phyloP scores from a whole-genome alignment of 2,113 vertebrate genomes.

The Scolopax mira region DNA sequence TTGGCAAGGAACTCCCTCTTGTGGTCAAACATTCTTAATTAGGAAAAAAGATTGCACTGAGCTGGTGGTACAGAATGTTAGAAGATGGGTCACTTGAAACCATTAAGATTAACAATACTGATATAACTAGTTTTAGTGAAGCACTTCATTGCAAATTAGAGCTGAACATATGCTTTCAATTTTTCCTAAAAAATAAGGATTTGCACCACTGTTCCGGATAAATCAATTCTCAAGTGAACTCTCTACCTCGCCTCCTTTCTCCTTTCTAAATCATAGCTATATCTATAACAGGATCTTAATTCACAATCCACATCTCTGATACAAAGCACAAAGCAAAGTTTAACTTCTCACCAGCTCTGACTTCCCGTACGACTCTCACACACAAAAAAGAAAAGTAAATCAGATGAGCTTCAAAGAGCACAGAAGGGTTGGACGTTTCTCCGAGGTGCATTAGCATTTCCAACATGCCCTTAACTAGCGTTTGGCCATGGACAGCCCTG shows the following conservation, averaged over 20 bases:
- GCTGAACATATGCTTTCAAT: constrained; percentile 48
- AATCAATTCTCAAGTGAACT: constrained; percentile 11
- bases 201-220: constrained; percentile 13
- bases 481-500: background rate
- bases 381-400: background rate
- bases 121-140: constrained; percentile 59
- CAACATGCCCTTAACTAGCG: background rate
- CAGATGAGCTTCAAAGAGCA: background rate
- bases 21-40: constrained; percentile 83
- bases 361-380: background rate
- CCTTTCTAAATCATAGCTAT: background rate
- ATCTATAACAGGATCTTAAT: background rate
- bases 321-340: background rate
- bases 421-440: background rate
- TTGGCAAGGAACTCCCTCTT: constrained; percentile 98
- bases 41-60: constrained; percentile 22
- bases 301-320: background rate
- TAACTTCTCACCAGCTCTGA: background rate
- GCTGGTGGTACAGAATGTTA: constrained; percentile 41
- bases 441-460: background rate
- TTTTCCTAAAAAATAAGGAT: constrained; percentile 40
- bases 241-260: background rate
- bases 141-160: constrained; percentile 65
- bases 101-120: constrained; percentile 65
- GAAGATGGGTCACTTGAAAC: constrained; percentile 56